phyloP scores from a whole-genome alignment of 2,888 invertebrate species.

The Ormyrus pomaceus region DNA sequence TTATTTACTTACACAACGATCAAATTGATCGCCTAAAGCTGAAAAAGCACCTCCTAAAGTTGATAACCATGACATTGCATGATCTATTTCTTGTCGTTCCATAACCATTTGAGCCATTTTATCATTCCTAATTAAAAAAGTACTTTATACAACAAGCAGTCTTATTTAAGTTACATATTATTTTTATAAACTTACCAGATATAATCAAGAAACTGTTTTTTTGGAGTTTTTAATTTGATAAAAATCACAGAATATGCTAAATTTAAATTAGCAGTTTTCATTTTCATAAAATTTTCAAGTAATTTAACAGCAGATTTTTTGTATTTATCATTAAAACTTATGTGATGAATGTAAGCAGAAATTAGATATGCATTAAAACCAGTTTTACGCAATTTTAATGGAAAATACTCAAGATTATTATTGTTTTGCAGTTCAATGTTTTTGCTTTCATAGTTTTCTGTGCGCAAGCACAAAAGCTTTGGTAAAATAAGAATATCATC shows the following conservation, averaged over 20 bases:
- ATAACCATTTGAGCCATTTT: constrained; percentile 76
- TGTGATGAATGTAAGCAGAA: constrained; percentile 63
- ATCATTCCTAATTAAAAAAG: constrained; percentile 75
- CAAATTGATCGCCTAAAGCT: constrained; percentile 92
- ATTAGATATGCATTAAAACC: constrained; percentile 67
- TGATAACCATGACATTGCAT: constrained; percentile 95
- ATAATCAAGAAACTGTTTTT: constrained; percentile 82
- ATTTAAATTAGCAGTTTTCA: constrained; percentile 9
- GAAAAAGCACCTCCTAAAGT: constrained; percentile 98
- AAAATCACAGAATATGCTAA: constrained; percentile 58
- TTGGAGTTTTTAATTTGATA: constrained; percentile 79
- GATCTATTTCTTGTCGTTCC: constrained; percentile 86
- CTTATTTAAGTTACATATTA: constrained; percentile 24
- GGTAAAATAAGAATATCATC: constrained; percentile 63
- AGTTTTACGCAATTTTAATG: constrained; percentile 59
- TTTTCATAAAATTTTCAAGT: constrained; percentile 23
- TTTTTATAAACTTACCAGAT: constrained; percentile 76
- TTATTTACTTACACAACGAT: constrained; percentile 82
- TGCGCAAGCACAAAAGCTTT: constrained; percentile 21
- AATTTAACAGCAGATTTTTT: constrained; percentile 60
- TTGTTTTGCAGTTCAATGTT: too few relatives aligned
- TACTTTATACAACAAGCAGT: constrained; percentile 18
- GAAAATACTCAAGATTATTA: constrained; percentile 15
- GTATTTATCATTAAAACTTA: constrained; percentile 64
- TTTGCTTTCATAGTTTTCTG: too few relatives aligned